Evolutionary conservation across 2,797 vertebrate species (phyloP), one percentile per base, ranked within the genome.

Genomic region (Helicolenus hilgendorfi): DNA sequence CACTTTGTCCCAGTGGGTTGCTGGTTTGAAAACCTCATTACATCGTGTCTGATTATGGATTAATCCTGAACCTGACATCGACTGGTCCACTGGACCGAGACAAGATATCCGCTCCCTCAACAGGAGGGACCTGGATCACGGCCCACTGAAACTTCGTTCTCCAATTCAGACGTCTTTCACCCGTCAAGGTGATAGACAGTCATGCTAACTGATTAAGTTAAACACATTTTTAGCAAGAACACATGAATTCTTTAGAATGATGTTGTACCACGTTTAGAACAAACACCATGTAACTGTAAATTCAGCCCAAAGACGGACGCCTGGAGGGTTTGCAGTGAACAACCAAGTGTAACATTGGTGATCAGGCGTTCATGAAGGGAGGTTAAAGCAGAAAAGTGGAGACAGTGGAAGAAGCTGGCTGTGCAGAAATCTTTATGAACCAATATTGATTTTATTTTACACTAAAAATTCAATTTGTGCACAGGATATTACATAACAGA

Each of bases 1-100:
- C 73, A 36, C 79, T 65, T 59, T 73, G 49, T 79, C 82, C 55
- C 65, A 75, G 72, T 80, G 72, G 79, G 73, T 71, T 81, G 77
- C 73, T 83, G 78, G 76, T 92, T 92, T 91, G 80, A 93, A 93
- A 92, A 90, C 86, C 92, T 92, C 88, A 94, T 91, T 91, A 90
- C 78, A 82, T 76, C 68, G 20, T 29, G 63, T 89, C 74, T 83
- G 70, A 85, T 92, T 88, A 83, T 74, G 67, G 81, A 84, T 93
- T 90, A 90, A 93, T 93, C 69, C 83, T 85, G 60, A 74, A 73
- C 38, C 67, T 87, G 86, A 92, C 87, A 72, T 68, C 35, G 78
- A 91, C 69, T 68, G 86, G 75, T 77, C 79, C 87, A 89, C 67
- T 86, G 84, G 80, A 81, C 84, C 75, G 64, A 89, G 65, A 64